Base-by-base conservation (phyloP, 2,888 invertebrate genomes). In the Napeogenes inachia region DNA sequence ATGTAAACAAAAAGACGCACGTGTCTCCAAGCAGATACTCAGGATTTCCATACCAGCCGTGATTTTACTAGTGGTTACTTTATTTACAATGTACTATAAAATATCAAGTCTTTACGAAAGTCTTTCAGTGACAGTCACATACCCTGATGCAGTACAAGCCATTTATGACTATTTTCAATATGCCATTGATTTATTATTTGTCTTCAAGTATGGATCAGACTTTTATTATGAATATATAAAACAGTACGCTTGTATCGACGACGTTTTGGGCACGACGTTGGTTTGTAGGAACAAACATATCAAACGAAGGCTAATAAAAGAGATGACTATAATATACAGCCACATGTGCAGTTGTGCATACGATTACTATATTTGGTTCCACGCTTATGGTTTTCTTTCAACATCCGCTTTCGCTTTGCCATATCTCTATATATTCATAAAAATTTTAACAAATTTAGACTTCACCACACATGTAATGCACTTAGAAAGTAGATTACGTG, bases 401-500 rank as follows among this genome's bases (percentile, higher is more conserved):
- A 76, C 87, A 2, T 32, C 72, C 0, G 47, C 74, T 1, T 83
- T 78, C 67, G 71, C 77, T 1, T 32, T 78, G 8, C 60, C 78
- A 4, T 85, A 85, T 64, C 33, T 84, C 2, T 86, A 77, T 70
- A 65, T 85, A 30, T 72, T 81, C n/a, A 77, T 85, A 45, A 88
- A 87, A 76, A 83, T 86, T 21, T 64, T 85, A 1, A 83, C 82
- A 1, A 81, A 75, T 4, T 62, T 87, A 33, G 83, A 87, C 69
- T 71, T 87, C 21, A 80, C 81, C 42, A 75, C 79, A 33, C 82
- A 88, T 63, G 75, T 82, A 4, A 75, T 79, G 69, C 79, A 85
- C 2, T 73, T 84, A 10, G 80, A 82, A 66, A 73, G 70, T 54
- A 75, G 87, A 56, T 62, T 88, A n/a, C 72, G 68, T 59, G 71